Conservation (phyloP, 2,797 vertebrate species). For the Diglossa cyanea region DNA sequence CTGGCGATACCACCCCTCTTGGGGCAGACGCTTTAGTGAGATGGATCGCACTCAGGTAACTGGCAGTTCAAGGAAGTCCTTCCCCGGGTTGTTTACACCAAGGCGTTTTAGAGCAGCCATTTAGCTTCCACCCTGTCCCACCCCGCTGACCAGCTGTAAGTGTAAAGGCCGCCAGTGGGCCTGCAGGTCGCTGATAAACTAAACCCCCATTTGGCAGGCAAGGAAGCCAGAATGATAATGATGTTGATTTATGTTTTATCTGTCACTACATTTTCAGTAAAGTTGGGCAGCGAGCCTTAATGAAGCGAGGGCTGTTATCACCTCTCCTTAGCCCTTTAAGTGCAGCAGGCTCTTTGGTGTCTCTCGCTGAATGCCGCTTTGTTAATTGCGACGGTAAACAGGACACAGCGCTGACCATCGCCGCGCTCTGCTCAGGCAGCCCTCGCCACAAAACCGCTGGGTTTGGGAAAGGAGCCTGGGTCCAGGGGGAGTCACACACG, state of each 20-base stretch:
- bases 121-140: slow-evolving; percentile 67
- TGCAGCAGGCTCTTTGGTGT: slow-evolving; percentile 68
- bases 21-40: slow-evolving; percentile 76
- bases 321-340: slow-evolving; percentile 75
- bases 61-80: slow-evolving; percentile 79
- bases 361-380: slow-evolving; percentile 39
- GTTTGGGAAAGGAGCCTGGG: background rate
- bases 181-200: slow-evolving; percentile 75
- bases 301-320: slow-evolving; percentile 73
- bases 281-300: slow-evolving; percentile 74
- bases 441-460: background rate
- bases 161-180: slow-evolving; percentile 63
- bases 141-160: slow-evolving; percentile 55
- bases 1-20: slow-evolving; percentile 29
- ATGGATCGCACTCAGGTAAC: slow-evolving; percentile 71
- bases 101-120: slow-evolving; percentile 78
- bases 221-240: slow-evolving; percentile 77
- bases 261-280: slow-evolving; percentile 79
- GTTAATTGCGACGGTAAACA: slow-evolving; percentile 62
- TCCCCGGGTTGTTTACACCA: slow-evolving; percentile 74
- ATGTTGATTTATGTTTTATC: slow-evolving; percentile 82
- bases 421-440: too few species aligned
- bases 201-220: slow-evolving; percentile 78
- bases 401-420: background rate
- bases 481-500: rapidly evolving